These are phyloP conservation scores for Deilephila elpenor DNA, from an alignment of 2,888 invertebrate genomes.

Conservation along the genomic window DNA sequence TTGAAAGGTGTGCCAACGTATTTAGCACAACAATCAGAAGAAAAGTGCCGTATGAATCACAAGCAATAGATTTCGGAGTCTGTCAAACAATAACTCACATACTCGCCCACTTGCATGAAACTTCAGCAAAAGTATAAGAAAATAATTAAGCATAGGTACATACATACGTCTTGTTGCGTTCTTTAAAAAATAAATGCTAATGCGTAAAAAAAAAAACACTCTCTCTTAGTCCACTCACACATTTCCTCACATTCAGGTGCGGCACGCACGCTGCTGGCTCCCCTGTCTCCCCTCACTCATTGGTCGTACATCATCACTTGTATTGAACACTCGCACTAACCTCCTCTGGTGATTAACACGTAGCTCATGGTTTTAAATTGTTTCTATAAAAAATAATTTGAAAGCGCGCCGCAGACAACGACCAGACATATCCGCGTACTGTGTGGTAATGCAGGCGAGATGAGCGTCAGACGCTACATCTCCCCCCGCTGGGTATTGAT, in stretches of 20 bases:
- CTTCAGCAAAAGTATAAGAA: too few relatives aligned
- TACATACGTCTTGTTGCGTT: background rate
- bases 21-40: too few relatives aligned
- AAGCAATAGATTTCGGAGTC: too few relatives aligned
- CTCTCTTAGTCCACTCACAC: constrained; percentile 6
- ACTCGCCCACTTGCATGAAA: too few relatives aligned
- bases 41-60: too few relatives aligned
- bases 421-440: background rate
- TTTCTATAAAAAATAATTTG: background rate
- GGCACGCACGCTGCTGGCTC: background rate
- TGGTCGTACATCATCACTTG: background rate
- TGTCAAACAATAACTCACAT: too few relatives aligned
- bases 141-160: background rate
- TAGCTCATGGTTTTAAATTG: background rate
- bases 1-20: too few relatives aligned
- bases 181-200: too few relatives aligned
- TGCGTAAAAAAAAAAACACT: background rate
- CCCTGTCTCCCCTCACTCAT: background rate
- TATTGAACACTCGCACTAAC: background rate
- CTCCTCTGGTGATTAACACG: background rate
- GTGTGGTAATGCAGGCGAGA: background rate
- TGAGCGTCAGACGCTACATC: background rate
- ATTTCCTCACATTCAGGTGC: background rate
- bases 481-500: background rate
- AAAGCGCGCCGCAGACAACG: background rate